Base-by-base conservation (phyloP, 2,113 vertebrate species). In the Calonectris borealis region DNA sequence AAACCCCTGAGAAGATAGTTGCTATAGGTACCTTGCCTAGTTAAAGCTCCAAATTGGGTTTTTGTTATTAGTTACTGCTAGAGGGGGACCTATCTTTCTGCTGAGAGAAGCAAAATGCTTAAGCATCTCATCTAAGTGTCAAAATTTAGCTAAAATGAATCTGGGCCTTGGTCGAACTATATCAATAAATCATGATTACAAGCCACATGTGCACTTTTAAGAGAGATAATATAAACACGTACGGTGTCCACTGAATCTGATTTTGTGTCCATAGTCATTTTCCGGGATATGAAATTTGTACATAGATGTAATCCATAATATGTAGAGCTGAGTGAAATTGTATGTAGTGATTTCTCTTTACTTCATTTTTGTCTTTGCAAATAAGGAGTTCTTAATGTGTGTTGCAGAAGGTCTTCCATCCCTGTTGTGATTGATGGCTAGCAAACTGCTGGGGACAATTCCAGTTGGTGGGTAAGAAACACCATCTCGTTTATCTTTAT, bases 401-500 rank as follows among this genome's bases (percentile, higher is more conserved):
- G 61, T 71, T 85, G 20, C 83, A 93, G 84, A 93, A 97, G 64
- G 76, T 87, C 87, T 96, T 95, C 46, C 73, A 83, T 96, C 72
- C 84, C 80, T 55, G 70, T 96, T 71, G 76, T 96, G 97, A 98
- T 92, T 96, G 97, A 98, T 98, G 80, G 65, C 80, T 93, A 88
- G 32, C 55, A 97, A 98, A 97, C 96, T 97, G 95, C 95, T 94
- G 91, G 76, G 71, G 90, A 96, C 85, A 96, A 97, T 97, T 98
- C 93, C 65, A 93, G 62, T 96, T 96, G 81, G 83, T 97, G 94
- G 96, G 83, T 94, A 94, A 97, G 94, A 97, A 96, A 96, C 71
- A 93, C 94, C 65, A 92, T 95, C 95, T 97, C 61, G 2, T 98
- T 98, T 98, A 98, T 97, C 96, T 98, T 98, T 97, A 97, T 97